Percentiles rank a stretch among this genome's conserved stretches.
phyloP scores from a whole-genome alignment of 2,888 invertebrate genomes.

The Scaptomyza polygonia region DNA sequence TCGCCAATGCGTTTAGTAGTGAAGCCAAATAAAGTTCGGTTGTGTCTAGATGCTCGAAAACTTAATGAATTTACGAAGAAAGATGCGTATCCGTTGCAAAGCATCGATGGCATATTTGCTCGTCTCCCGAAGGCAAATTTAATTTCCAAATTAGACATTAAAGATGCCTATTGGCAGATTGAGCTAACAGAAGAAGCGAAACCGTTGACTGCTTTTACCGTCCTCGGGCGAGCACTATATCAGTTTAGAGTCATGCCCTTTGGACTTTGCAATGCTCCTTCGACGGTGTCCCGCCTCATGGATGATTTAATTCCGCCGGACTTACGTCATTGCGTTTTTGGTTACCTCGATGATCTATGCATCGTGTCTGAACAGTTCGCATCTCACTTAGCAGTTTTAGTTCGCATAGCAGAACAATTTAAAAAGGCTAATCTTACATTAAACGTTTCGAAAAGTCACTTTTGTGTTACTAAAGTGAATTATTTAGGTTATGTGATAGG shows the following conservation, averaged over 20 bases:
- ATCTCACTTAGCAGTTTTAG: not conserved
- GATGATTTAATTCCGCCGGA: not conserved
- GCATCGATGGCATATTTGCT: no score
- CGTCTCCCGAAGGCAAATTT: not conserved
- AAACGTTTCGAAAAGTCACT: not conserved
- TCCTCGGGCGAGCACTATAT: not conserved
- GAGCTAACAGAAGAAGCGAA: not conserved
- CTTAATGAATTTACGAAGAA: no score
- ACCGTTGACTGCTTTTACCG: not conserved
- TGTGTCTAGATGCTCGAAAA: no score
- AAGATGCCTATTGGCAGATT: not conserved
- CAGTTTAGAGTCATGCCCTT: not conserved
- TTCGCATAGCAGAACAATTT: not conserved
- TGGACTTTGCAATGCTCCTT: not conserved
- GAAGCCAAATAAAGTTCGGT: not conserved
- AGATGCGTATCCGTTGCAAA: no score
- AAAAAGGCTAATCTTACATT: not conserved
- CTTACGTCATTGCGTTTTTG: not conserved
- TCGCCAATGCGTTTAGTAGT: not conserved
- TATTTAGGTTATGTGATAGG: not conserved
- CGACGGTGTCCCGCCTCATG: slow-evolving; percentile 1
- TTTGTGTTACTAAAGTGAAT: not conserved
- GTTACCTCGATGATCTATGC: not conserved
- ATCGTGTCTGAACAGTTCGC: not conserved
- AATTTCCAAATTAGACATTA: not conserved